These are phyloP conservation scores for Solea senegalensis DNA, from an alignment of 2,113 vertebrate genomes.

Conservation along the genomic window DNA sequence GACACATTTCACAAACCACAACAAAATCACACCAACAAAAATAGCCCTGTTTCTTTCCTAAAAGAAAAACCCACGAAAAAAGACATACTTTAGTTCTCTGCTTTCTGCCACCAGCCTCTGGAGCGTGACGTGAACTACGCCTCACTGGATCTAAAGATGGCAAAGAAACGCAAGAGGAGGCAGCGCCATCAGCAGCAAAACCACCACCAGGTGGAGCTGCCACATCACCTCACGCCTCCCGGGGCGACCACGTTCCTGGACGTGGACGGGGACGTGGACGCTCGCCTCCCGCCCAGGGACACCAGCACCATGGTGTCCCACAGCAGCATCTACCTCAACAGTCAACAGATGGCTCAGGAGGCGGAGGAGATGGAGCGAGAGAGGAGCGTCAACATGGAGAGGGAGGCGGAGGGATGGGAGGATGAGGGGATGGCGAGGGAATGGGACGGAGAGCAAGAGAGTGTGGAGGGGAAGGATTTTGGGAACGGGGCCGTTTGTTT, in stretches of 20 bases:
- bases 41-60: no score
- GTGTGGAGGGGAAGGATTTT: background rate
- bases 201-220: conserved; percentile 44
- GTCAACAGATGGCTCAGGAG: conserved; percentile 78
- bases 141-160: conserved; percentile 75
- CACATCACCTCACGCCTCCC: conserved; percentile 5
- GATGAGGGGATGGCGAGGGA: background rate
- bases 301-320: conserved; percentile 74
- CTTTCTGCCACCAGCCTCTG: conserved; percentile 33
- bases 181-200: conserved; percentile 45
- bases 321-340: conserved; percentile 83
- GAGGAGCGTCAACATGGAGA: conserved; percentile 17
- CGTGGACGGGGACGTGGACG: conserved; percentile 49
- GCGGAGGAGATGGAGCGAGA: conserved; percentile 66
- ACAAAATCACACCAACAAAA: background rate
- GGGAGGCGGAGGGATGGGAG: conserved; percentile 18
- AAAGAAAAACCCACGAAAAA: background rate
- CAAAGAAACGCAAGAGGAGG: conserved; percentile 71
- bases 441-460: conserved; percentile 1
- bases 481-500: conserved; percentile 9
- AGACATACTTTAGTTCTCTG: background rate
- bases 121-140: conserved; percentile 77
- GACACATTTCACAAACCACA: background rate
- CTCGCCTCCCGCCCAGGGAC: conserved; percentile 63
- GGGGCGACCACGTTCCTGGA: conserved; percentile 44